Evolutionary conservation across 2,888 invertebrate genomes (phyloP).

Genomic region (Parnassius apollo): DNA sequence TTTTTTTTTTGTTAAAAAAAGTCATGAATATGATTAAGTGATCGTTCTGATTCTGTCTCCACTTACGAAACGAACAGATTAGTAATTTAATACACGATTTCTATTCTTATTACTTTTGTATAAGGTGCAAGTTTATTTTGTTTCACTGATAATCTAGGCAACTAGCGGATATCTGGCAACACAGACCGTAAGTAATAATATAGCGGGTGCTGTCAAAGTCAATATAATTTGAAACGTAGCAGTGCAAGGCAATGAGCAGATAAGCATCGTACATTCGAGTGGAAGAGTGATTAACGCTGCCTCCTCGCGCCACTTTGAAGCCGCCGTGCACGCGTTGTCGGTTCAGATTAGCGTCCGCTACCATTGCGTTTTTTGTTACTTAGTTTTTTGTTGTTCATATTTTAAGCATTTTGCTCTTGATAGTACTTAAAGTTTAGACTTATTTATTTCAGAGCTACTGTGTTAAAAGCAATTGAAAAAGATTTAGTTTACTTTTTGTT

Average conservation of each 20-base stretch:
- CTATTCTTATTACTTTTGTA: no score
- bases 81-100: no score
- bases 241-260: conserved; percentile 50
- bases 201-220: conserved; percentile 54
- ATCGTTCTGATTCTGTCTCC: no score
- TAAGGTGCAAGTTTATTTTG: neutral
- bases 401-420: conserved; percentile 17
- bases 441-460: conserved; percentile 18
- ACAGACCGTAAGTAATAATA: conserved; percentile 32
- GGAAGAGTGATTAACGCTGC: conserved; percentile 63
- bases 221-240: conserved; percentile 52
- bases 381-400: conserved; percentile 6
- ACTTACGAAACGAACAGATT: no score
- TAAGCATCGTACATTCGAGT: conserved; percentile 65
- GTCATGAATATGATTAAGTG: no score
- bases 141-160: neutral
- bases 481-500: no score
- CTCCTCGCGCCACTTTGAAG: conserved; percentile 39
- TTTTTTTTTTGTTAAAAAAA: no score
- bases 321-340: conserved; percentile 37
- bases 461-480: neutral
- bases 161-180: conserved; percentile 16
- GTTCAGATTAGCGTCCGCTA: conserved; percentile 31
- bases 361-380: neutral
- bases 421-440: conserved; percentile 17